These are phyloP conservation scores for Aradophagus sp. DNA, from an alignment of 1,140 invertebrate genomes.

Conservation along the genomic window DNA sequence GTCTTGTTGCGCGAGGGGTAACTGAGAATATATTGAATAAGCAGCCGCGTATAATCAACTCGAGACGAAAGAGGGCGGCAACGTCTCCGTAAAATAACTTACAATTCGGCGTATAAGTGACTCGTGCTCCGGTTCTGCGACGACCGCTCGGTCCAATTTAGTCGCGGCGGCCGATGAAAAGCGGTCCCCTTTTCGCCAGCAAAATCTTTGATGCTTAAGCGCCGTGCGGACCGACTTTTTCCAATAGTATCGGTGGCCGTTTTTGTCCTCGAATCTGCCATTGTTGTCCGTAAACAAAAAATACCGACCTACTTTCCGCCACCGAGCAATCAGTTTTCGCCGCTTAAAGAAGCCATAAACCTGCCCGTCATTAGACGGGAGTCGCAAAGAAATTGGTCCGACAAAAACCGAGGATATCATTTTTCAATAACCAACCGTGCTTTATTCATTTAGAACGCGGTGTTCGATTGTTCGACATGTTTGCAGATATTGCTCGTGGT, in stretches of 20 bases:
- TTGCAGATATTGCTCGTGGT: too few relatives aligned
- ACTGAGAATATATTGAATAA: constrained; percentile 43
- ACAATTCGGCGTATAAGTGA: constrained; percentile 29
- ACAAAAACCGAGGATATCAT: too few relatives aligned
- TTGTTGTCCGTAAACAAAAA: constrained; percentile 32
- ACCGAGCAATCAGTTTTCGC: constrained; percentile 14
- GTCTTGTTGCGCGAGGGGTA: constrained; percentile 16
- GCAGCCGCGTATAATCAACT: constrained; percentile 34
- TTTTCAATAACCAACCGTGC: too few relatives aligned
- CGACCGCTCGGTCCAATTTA: constrained; percentile 5
- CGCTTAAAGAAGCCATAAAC: too few relatives aligned
- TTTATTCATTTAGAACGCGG: too few relatives aligned
- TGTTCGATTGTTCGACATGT: too few relatives aligned
- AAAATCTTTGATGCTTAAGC: too few relatives aligned
- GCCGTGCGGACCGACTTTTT: constrained; percentile 36
- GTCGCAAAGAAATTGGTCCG: too few relatives aligned
- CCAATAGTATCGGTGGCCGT: constrained; percentile 28
- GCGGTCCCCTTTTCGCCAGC: too few relatives aligned
- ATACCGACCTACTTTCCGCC: constrained; percentile 25
- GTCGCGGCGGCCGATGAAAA: constrained; percentile 10
- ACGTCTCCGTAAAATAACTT: constrained; percentile 31
- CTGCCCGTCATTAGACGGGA: too few relatives aligned
- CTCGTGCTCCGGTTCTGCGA: constrained; percentile 1
- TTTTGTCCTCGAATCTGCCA: constrained; percentile 34
- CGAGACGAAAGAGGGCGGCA: constrained; percentile 19